Conservation (phyloP, 2,888 invertebrate species). For the Sphecodes monilicornis region DNA sequence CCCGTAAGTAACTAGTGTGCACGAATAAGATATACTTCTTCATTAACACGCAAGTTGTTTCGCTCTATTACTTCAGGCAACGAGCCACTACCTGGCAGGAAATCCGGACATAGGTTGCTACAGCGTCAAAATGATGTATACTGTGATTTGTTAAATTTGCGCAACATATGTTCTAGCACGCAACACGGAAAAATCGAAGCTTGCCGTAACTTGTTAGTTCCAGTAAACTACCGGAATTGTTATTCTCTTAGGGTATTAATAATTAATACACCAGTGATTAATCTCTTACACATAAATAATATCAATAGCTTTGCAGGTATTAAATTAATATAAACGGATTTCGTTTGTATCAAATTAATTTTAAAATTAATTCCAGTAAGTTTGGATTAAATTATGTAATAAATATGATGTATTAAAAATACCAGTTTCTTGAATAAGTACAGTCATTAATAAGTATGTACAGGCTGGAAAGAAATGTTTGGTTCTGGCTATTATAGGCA, state of each 20-base stretch:
- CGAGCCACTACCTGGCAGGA: conserved; percentile 30
- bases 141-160: conserved; percentile 44
- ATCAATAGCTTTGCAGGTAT: background rate
- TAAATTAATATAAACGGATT: background rate
- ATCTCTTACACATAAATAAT: background rate
- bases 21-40: conserved; percentile 49
- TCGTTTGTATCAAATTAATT: background rate
- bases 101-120: conserved; percentile 26
- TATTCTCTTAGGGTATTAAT: background rate
- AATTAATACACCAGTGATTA: background rate
- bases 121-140: conserved; percentile 49
- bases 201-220: background rate
- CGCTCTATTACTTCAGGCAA: conserved; percentile 45
- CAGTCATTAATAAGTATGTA: too few relatives aligned
- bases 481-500: too few relatives aligned
- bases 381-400: background rate
- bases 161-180: conserved; percentile 20
- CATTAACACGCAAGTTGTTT: conserved; percentile 47
- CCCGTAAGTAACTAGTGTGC: conserved; percentile 33
- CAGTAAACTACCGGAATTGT: background rate
- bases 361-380: background rate
- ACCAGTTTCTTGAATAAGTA: too few relatives aligned
- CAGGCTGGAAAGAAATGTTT: too few relatives aligned
- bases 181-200: background rate
- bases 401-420: too few relatives aligned